These are phyloP conservation scores for Mesaphorura yosii DNA, from an alignment of 1,140 invertebrate genomes.

Conservation along the genomic window DNA sequence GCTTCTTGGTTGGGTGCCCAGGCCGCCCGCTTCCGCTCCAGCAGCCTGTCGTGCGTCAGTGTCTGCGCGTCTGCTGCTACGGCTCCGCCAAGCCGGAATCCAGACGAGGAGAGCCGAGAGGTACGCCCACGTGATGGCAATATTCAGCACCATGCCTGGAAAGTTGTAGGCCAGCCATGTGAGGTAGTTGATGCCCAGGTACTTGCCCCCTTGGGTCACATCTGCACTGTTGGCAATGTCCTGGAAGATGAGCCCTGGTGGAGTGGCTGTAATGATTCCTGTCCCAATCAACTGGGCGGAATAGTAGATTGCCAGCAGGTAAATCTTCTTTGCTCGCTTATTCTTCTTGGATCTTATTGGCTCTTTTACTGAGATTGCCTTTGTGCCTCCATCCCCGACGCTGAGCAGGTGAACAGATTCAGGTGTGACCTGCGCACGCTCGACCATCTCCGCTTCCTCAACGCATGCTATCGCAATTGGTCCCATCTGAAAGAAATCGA, in stretches of 20 bases:
- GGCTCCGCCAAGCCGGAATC: too few species aligned
- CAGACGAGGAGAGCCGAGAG: too few species aligned
- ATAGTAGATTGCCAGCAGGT: conserved; percentile 66
- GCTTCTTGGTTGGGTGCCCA: conserved; percentile 44
- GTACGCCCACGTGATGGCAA: conserved; percentile 55
- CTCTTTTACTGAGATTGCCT: too few species aligned
- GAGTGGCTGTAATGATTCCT: conserved; percentile 73
- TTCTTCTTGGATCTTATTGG: too few species aligned
- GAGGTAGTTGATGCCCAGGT: conserved; percentile 44
- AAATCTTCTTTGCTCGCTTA: conserved; percentile 40
- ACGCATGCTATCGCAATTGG: too few species aligned
- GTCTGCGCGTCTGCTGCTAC: background rate
- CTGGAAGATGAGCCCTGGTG: conserved; percentile 55
- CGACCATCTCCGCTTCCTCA: too few species aligned
- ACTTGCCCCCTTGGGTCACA: conserved; percentile 27
- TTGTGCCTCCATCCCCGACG: too few species aligned
- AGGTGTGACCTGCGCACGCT: too few species aligned
- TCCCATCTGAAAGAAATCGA: too few species aligned
- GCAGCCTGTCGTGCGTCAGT: conserved; percentile 57
- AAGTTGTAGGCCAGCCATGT: conserved; percentile 58
- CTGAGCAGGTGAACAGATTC: too few species aligned
- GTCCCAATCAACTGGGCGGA: conserved; percentile 68
- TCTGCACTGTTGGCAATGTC: too few species aligned
- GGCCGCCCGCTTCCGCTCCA: conserved; percentile 57
- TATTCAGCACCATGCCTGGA: conserved; percentile 46